phyloP scores from a whole-genome alignment of 2,888 invertebrate species.

The Volucella zonaria region DNA sequence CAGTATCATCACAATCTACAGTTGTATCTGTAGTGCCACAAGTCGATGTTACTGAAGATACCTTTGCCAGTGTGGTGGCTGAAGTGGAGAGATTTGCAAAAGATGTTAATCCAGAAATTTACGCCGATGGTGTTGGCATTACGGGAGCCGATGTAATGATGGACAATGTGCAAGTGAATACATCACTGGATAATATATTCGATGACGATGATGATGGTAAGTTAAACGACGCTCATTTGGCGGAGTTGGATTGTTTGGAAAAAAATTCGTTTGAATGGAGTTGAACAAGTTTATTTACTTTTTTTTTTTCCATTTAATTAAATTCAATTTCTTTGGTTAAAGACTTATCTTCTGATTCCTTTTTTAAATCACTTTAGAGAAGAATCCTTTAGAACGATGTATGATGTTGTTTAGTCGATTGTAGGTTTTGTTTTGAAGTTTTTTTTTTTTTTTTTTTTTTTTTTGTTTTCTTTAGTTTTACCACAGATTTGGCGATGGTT shows the following conservation, averaged over 20 bases:
- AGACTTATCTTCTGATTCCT: neutral
- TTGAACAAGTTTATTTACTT: conserved; percentile 26
- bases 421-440: conserved; percentile 2
- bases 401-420: neutral
- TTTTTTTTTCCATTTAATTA: conserved; percentile 5
- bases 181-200: conserved; percentile 65
- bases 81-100: conserved; percentile 64
- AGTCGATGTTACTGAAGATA: conserved; percentile 55
- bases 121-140: conserved; percentile 58
- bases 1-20: conserved; percentile 42
- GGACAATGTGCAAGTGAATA: conserved; percentile 63
- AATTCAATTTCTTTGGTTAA: conserved; percentile 1
- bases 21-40: conserved; percentile 1
- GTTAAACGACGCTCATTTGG: conserved; percentile 43
- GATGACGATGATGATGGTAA: conserved; percentile 69
- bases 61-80: conserved; percentile 68
- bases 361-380: conserved; percentile 4
- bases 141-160: conserved; percentile 68
- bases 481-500: neutral
- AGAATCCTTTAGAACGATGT: conserved; percentile 10
- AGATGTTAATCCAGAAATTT: conserved; percentile 60
- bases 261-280: conserved; percentile 62
- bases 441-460: neutral
- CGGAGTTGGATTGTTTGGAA: conserved; percentile 65
- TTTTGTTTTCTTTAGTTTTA: neutral